phyloP scores from a whole-genome alignment of 2,797 vertebrate species.

The Kryptopterus vitreolus region DNA sequence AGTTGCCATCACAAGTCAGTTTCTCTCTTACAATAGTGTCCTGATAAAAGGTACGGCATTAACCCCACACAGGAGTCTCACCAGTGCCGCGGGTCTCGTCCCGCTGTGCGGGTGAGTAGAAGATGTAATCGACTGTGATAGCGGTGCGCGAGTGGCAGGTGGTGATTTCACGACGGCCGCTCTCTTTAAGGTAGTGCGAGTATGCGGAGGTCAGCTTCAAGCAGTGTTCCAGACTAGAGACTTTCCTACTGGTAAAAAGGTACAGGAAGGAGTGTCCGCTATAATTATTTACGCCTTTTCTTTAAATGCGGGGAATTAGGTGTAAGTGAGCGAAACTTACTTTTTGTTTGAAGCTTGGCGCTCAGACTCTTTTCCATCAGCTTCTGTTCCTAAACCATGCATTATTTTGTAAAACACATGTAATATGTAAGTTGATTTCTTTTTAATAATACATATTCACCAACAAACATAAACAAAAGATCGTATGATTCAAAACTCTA shows the following conservation, averaged over 20 bases:
- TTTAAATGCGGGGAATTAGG: not conserved
- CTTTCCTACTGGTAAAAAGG: constrained; percentile 56
- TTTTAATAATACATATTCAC: not conserved
- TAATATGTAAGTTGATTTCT: too few relatives aligned
- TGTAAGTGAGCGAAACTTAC: constrained; percentile 18
- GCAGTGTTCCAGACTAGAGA: constrained; percentile 74
- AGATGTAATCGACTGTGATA: constrained; percentile 93
- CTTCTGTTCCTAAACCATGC: not conserved
- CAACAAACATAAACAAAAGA: too few relatives aligned
- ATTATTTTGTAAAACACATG: not conserved
- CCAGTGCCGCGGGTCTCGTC: constrained; percentile 65
- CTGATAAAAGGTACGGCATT: not conserved
- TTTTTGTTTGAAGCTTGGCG: not conserved
- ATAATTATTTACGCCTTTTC: not conserved
- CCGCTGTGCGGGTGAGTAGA: constrained; percentile 78
- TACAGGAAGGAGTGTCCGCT: not conserved
- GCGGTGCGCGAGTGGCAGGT: constrained; percentile 88
- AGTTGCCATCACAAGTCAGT: too few relatives aligned
- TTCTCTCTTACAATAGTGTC: not conserved
- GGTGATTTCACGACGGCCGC: constrained; percentile 84
- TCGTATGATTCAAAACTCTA: too few relatives aligned
- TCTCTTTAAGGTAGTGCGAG: constrained; percentile 78
- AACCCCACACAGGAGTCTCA: constrained; percentile 56
- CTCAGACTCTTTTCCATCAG: not conserved
- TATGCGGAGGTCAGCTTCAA: constrained; percentile 89